These are phyloP conservation scores for Drosophila arawakana DNA, from an alignment of 1,140 invertebrate species.

Conservation along the genomic window DNA sequence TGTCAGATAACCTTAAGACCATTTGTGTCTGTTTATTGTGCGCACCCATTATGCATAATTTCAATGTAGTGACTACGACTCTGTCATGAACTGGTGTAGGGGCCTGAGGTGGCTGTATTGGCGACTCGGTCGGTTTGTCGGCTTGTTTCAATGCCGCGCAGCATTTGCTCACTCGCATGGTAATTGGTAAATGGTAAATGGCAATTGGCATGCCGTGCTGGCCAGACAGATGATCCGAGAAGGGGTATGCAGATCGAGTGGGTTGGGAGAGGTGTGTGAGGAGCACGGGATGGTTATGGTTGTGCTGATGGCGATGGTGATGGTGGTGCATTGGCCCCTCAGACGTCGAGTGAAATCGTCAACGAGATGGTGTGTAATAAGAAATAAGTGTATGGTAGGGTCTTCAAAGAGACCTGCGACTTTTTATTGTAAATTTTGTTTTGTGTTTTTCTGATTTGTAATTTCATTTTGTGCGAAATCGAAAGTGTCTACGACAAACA, in stretches of 20 bases:
- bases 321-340: slow-evolving; percentile 64
- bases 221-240: slow-evolving; percentile 26
- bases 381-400: slow-evolving; percentile 52
- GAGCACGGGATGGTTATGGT: neutral
- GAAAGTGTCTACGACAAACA: slow-evolving; percentile 61
- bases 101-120: neutral
- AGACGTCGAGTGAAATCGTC: slow-evolving; percentile 65
- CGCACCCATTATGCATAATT: slow-evolving; percentile 63
- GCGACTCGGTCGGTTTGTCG: slow-evolving; percentile 1
- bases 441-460: slow-evolving; percentile 49
- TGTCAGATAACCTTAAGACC: slow-evolving; percentile 49
- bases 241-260: neutral
- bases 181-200: slow-evolving; percentile 47
- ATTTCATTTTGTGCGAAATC: slow-evolving; percentile 66
- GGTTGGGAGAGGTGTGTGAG: neutral
- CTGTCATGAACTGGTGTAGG: neutral
- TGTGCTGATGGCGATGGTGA: no score
- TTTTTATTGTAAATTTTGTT: slow-evolving; percentile 30
- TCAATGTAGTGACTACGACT: slow-evolving; percentile 43
- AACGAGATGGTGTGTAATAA: slow-evolving; percentile 56
- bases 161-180: slow-evolving; percentile 48
- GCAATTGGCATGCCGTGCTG: slow-evolving; percentile 53
- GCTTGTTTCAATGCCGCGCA: slow-evolving; percentile 41
- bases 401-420: slow-evolving; percentile 33
- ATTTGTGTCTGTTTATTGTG: slow-evolving; percentile 43